phyloP scores from a whole-genome alignment of 2,113 vertebrate species.

The Boleophthalmus pectinirostris region DNA sequence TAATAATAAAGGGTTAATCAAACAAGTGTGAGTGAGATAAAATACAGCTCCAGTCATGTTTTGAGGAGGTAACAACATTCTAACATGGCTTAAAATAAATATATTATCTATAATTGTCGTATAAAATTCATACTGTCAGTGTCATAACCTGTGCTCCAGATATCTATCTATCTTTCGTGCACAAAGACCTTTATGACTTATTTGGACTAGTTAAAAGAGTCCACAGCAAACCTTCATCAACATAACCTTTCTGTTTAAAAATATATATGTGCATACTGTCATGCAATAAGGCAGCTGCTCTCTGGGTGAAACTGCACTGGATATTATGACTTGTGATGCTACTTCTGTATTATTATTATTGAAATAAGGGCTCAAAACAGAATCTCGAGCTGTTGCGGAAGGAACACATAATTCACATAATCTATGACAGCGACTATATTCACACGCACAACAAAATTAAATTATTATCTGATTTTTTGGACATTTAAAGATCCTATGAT shows the following conservation, averaged over 20 bases:
- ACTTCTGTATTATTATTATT: not conserved
- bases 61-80: too few species aligned
- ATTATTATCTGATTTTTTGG: too few species aligned
- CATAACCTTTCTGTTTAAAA: constrained; percentile 22
- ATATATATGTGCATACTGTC: constrained; percentile 6
- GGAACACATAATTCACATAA: not conserved
- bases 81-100: too few species aligned
- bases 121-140: too few species aligned
- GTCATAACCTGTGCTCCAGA: too few species aligned
- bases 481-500: too few species aligned
- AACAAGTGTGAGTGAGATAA: too few species aligned
- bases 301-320: constrained; percentile 30
- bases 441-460: not conserved
- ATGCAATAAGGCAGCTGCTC: constrained; percentile 11
- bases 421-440: not conserved
- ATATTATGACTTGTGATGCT: not conserved
- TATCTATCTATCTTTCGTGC: too few species aligned
- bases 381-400: not conserved
- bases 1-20: too few species aligned
- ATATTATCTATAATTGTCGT: too few species aligned
- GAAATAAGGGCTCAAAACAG: not conserved
- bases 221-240: constrained; percentile 10
- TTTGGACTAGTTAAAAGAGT: constrained; percentile 19
- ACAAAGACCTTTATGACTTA: constrained; percentile 1
- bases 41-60: too few species aligned